Percentiles rank a stretch among this genome's conserved stretches.
phyloP scores from a whole-genome alignment of 2,888 invertebrate genomes.

The Plebejus argus region DNA sequence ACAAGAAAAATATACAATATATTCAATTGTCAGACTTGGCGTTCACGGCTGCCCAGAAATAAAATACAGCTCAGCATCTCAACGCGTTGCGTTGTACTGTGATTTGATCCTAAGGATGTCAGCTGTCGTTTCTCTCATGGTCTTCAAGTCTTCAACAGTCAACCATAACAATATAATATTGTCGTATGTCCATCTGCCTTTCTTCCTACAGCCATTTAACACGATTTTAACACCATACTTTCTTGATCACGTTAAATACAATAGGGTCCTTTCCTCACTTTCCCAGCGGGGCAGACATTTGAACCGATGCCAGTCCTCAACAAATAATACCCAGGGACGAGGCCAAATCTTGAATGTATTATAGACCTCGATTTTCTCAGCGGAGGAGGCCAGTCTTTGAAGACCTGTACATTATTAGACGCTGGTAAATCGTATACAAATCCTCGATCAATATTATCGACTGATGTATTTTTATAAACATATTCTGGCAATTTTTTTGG shows the following conservation, averaged over 20 bases:
- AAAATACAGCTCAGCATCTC: too few relatives aligned
- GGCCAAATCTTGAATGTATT: neutral
- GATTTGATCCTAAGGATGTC: neutral
- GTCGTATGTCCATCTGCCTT: neutral
- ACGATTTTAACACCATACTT: neutral
- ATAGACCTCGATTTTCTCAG: neutral
- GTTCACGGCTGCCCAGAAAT: too few relatives aligned
- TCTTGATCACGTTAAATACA: neutral
- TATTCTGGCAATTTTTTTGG: neutral
- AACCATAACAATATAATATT: too few relatives aligned
- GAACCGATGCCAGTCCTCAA: slow-evolving; percentile 2
- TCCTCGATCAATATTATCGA: neutral
- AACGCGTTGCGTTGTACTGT: too few relatives aligned
- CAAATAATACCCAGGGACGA: neutral
- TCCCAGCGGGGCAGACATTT: neutral
- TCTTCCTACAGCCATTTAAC: neutral
- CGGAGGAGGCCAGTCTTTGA: neutral
- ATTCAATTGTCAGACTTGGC: too few relatives aligned
- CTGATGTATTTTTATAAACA: neutral
- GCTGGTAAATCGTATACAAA: neutral
- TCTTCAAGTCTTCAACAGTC: neutral
- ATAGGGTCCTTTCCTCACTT: neutral
- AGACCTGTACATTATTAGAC: neutral
- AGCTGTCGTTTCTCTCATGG: neutral
- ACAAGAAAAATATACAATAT: too few relatives aligned